Evolutionary conservation across 2,888 invertebrate genomes (phyloP).

Genomic region (Cacoxenus indagator): DNA sequence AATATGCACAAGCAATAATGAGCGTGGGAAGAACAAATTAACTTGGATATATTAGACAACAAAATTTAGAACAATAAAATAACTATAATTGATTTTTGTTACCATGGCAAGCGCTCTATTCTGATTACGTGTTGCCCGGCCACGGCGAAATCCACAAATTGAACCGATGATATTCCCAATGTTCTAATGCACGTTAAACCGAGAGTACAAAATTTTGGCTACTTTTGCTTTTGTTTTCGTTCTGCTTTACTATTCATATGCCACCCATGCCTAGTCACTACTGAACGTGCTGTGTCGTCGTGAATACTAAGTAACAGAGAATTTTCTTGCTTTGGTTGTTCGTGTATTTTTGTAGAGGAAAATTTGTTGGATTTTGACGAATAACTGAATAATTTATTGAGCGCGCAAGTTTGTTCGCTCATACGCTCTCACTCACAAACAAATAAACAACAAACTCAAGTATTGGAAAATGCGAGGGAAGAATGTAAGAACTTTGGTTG

Average conservation of each 20-base stretch:
- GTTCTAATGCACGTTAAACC: constrained; percentile 20
- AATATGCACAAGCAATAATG: constrained; percentile 16
- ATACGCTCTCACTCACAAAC: too few species aligned
- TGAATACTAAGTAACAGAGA: too few species aligned
- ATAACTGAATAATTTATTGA: background rate
- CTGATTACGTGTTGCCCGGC: constrained; percentile 59
- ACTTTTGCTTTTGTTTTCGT: constrained; percentile 49
- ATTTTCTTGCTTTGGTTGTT: too few species aligned
- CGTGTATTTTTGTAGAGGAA: too few species aligned
- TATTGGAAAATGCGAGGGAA: background rate
- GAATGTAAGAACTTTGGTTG: background rate
- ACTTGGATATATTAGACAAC: constrained; percentile 12
- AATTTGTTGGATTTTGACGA: background rate
- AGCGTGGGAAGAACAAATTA: background rate
- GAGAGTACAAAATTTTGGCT: constrained; percentile 45
- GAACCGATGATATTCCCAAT: constrained; percentile 68
- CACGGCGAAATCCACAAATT: constrained; percentile 67
- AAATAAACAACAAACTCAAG: background rate
- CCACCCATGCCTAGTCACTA: too few species aligned
- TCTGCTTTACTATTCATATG: too few species aligned
- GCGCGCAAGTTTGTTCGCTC: constrained; percentile 1
- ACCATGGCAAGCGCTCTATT: constrained; percentile 64
- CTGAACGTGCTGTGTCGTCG: too few species aligned
- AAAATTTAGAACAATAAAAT: constrained; percentile 23
- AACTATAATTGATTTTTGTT: constrained; percentile 39